Percentiles rank a stretch among this genome's conserved stretches.
Conservation (phyloP, 1,140 invertebrate species). For the Tetraneura akinire region DNA sequence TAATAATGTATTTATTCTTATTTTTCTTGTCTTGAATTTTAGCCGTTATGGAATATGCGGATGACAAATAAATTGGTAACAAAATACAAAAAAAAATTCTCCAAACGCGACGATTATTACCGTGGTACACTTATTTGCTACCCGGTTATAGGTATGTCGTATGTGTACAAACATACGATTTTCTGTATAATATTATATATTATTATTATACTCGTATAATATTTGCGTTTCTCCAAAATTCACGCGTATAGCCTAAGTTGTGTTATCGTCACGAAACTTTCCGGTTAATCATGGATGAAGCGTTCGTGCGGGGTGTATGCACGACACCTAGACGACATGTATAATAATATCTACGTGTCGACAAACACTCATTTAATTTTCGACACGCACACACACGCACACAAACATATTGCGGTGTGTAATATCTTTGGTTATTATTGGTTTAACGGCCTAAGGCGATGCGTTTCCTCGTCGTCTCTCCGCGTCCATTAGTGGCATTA, state of each 20-base stretch:
- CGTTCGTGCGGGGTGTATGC: no score
- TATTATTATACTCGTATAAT: not conserved
- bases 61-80: no score
- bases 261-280: constrained; percentile 36
- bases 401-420: constrained; percentile 19
- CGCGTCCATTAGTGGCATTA: constrained; percentile 47
- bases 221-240: not conserved
- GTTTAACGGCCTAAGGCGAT: constrained; percentile 45
- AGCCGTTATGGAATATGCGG: no score
- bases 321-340: constrained; percentile 15
- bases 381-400: not conserved
- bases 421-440: constrained; percentile 51
- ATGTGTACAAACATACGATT: no score
- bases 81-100: no score
- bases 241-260: not conserved
- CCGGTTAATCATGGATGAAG: not conserved
- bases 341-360: not conserved
- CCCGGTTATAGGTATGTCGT: no score
- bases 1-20: no score
- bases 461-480: constrained; percentile 13
- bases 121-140: no score
- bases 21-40: no score
- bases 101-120: no score
- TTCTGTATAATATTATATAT: no score
- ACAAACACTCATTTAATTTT: constrained; percentile 29